A percentile compares a stretch with the other conserved stretches of the same genome.
These are phyloP conservation scores for Puma concolor DNA, from an alignment of 2,113 vertebrate species.

Conservation along the genomic window DNA sequence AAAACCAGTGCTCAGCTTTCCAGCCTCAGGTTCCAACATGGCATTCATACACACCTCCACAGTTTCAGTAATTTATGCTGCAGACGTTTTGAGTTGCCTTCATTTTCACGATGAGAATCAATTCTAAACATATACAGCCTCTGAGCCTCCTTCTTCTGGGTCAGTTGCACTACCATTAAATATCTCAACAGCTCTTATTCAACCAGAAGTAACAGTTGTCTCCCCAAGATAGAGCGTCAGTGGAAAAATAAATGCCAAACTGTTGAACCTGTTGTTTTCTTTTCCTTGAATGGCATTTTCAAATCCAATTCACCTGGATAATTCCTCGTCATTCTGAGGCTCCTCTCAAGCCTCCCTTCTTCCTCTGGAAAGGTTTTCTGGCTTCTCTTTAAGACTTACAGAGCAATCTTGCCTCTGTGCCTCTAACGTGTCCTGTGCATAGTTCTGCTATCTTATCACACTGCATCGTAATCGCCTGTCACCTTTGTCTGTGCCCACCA, in stretches of 20 bases:
- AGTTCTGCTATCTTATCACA: not conserved
- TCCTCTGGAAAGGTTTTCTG: not conserved
- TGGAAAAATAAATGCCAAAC: not conserved
- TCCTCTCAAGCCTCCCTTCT: not conserved
- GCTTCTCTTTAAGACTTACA: not conserved
- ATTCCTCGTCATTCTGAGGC: not conserved
- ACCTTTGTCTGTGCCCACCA: not conserved
- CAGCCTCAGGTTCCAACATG: not conserved
- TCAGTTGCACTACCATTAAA: not conserved
- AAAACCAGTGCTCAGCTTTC: not conserved
- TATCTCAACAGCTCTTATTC: not conserved
- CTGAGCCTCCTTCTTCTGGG: not conserved
- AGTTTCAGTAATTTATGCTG: not conserved
- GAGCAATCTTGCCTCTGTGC: not conserved
- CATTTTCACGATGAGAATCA: not conserved
- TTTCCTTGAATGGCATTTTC: not conserved
- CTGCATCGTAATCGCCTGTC: not conserved
- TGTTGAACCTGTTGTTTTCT: not conserved
- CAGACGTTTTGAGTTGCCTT: constrained; percentile 3
- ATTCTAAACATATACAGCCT: not conserved
- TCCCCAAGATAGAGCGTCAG: constrained; percentile 23
- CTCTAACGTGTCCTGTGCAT: not conserved
- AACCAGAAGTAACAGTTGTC: constrained; percentile 33
- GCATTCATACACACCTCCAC: not conserved
- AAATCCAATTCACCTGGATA: not conserved